Base-by-base conservation (phyloP, 2,797 vertebrate genomes). In the Periophthalmus magnuspinnatus region DNA sequence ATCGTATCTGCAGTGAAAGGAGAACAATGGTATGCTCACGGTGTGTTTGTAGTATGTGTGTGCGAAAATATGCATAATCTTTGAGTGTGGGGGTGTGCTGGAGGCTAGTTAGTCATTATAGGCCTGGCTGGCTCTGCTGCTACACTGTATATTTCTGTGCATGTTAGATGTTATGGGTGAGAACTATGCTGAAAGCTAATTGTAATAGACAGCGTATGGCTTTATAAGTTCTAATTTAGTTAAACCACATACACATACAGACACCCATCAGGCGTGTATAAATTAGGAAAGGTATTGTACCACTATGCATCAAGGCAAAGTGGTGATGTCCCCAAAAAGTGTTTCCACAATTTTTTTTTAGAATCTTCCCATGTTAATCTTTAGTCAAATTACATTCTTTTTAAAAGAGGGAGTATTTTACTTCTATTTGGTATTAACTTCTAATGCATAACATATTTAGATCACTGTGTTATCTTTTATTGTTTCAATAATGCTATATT, bases 1-100 rank as follows among this genome's bases (percentile, higher is more conserved):
- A 91, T 89, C 90, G 92, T 85, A 92, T 93, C 90, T 93, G 88
- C 83, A 83, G 71, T 86, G 83, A 88, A 85, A 84, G 75, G 73
- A 90, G 89, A 92, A 93, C 93, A 93, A 92, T 92, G 86, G 76
- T 85, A 84, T 76, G 68, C 82, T 89, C 82, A 79, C 76, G 78
- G 84, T 76, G 71, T 82, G 84, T 83, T 80, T 80, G 71, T 70
- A 77, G 61, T 65, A 19, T 77, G 66, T 64, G 66, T 66, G 67
- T 78, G 74, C 71, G 71, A 60, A 66, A 64, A 60, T 79, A 74
- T 33, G 21, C 62, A 60, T 41, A 34, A 75, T 80, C 71, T 80
- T 76, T 84, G 71, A 74, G 69, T 75, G 78, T 75, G 64, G 71
- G 63, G 77, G 9, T 32, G 59, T 65, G 66, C 78, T 81, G 67